phyloP scores from a whole-genome alignment of 2,888 invertebrate species.

The Galeruca laticollis region DNA sequence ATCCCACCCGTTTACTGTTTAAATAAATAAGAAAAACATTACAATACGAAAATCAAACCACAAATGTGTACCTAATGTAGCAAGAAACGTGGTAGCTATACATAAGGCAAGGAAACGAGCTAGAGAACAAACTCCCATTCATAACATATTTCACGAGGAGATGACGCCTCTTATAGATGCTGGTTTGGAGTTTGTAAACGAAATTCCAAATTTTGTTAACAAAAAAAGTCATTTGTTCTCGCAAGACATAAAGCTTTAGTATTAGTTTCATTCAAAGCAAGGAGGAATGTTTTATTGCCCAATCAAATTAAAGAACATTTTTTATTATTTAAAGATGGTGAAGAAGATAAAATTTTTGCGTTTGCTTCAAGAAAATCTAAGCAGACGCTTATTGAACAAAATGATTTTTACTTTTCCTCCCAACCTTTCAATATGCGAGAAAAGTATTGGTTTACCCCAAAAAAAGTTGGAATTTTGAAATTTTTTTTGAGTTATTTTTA shows the following conservation, averaged over 20 bases:
- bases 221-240: constrained; percentile 11
- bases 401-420: too few relatives aligned
- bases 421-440: too few relatives aligned
- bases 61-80: constrained; percentile 9
- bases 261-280: constrained; percentile 7
- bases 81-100: constrained; percentile 1
- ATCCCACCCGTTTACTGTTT: too few relatives aligned
- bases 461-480: too few relatives aligned
- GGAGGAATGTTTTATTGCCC: not conserved
- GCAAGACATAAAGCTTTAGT: constrained; percentile 14
- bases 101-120: constrained; percentile 2
- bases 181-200: constrained; percentile 14
- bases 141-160: not conserved
- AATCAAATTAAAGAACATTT: not conserved
- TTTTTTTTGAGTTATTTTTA: too few relatives aligned
- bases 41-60: too few relatives aligned
- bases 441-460: too few relatives aligned
- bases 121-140: not conserved
- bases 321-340: constrained; percentile 9
- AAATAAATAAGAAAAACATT: too few relatives aligned
- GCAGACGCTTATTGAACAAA: not conserved
- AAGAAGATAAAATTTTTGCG: not conserved
- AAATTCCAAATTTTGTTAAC: not conserved
- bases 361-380: constrained; percentile 4
- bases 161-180: not conserved